Evolutionary conservation across 2,113 vertebrate genomes (phyloP).

Genomic region (Papio anubis): DNA sequence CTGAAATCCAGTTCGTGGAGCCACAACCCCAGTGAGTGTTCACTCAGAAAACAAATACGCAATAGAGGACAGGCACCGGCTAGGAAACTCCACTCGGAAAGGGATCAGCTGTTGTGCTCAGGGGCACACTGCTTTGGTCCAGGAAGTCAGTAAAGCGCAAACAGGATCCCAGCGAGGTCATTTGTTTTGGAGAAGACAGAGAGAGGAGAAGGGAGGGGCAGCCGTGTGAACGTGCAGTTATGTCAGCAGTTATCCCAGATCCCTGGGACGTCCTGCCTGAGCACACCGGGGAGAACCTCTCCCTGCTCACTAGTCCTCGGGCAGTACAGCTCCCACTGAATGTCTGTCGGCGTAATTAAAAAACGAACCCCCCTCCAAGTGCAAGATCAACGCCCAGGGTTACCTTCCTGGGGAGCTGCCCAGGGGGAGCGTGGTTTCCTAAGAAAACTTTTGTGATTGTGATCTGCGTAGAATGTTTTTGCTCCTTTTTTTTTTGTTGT

Average conservation of each 20-base stretch:
- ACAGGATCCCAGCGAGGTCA: constrained; percentile 46
- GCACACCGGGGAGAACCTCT: background rate
- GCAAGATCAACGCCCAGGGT: background rate
- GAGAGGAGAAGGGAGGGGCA: background rate
- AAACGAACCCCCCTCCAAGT: background rate
- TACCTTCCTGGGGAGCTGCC: background rate
- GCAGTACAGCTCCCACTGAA: background rate
- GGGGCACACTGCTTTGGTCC: background rate
- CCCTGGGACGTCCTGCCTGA: background rate
- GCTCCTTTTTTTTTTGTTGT: no score
- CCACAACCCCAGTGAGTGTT: background rate
- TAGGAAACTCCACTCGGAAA: background rate
- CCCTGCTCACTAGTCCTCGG: background rate
- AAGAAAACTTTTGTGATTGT: background rate
- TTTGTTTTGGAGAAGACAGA: background rate
- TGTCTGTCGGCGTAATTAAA: background rate
- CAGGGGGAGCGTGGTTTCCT: background rate
- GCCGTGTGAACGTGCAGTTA: accelerated
- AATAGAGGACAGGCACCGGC: background rate
- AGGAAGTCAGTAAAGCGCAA: constrained; percentile 8
- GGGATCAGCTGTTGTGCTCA: background rate
- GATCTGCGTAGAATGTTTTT: background rate
- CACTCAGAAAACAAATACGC: background rate
- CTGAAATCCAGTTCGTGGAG: background rate
- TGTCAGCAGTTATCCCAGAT: background rate